A percentile compares a stretch with the other conserved stretches of the same genome.
These are phyloP conservation scores for Malaclemys terrapin DNA, from an alignment of 2,113 vertebrate species.

Conservation along the genomic window DNA sequence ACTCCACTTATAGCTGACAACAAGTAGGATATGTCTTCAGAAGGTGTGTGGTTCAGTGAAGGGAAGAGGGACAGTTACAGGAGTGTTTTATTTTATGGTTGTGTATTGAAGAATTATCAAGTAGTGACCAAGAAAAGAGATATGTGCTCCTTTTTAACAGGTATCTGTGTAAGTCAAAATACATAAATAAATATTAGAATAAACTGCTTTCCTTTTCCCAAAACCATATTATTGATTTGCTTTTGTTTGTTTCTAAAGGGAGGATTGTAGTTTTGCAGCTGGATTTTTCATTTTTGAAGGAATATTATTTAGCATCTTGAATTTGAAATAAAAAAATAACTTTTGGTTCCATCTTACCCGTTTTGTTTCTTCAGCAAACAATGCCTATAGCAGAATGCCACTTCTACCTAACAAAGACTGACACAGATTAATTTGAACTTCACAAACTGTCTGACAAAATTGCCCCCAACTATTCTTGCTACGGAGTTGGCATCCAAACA, in stretches of 20 bases:
- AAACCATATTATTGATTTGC: rapidly evolving
- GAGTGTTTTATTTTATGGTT: neutral
- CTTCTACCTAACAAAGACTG: neutral
- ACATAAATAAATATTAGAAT: neutral
- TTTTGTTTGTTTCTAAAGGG: neutral
- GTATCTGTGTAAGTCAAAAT: neutral
- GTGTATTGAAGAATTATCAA: neutral
- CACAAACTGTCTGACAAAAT: neutral
- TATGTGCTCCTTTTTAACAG: neutral
- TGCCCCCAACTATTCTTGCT: neutral
- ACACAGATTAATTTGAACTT: neutral
- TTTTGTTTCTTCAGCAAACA: neutral
- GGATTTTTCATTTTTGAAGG: neutral
- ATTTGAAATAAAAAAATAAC: neutral
- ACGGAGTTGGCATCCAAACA: neutral
- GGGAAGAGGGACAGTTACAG: neutral
- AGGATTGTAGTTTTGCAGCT: neutral
- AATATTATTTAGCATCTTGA: neutral
- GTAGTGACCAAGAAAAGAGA: neutral
- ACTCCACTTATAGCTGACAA: neutral
- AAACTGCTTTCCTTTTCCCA: neutral
- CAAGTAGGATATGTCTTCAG: neutral
- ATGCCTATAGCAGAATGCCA: neutral
- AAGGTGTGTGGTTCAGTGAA: rapidly evolving
- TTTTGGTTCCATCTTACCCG: neutral